Base-by-base conservation (phyloP, 2,797 vertebrate genomes). In the Oryzias dopingdopingensis region DNA sequence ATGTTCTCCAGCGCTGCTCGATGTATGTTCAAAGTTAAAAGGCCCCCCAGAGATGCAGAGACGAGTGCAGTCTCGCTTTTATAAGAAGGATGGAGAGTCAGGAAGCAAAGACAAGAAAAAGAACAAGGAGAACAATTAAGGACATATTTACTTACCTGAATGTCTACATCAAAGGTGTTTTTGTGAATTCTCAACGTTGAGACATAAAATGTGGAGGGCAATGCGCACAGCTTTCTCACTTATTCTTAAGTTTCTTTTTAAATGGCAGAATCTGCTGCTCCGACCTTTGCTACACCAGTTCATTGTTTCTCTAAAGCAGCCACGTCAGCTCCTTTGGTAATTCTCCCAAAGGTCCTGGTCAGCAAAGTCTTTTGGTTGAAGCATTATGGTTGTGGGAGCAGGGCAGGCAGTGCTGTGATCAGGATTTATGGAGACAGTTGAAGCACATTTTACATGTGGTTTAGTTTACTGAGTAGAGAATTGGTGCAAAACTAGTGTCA, bases 11-110 rank as follows among this genome's bases (percentile, higher is more conserved):
- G 50, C 57, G 62, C 43, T 29, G 20, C 59, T 62, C 6, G 18
- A 58, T 72, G 64, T 61, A 72, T 65, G 72, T 78, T 84, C 67
- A 73, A 67, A 74, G 70, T 59, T 50, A 54, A 72, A 62, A 22
- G 16, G 1, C 42, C 62, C 56, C 63, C 59, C 47, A 43, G 64
- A 74, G 77, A 77, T 49, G 51, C 0, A 1, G 40, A 62, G 65
- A 57, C 64, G 59, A 73, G 51, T 60, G 70, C 2, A 23, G 53
- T 56, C 49, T 57, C 43, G 49, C 49, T 40, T 48, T 55, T 66
- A 64, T 44, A 46, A 49, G 72, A 47, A 69, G 52, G 44, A 57
- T 47, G 18, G 40, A 29, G 40, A 65, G 49, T 8, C n/a, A 5
- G 62, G 20, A 42, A 24, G 43, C 56, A 40, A 22, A 16, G n/a